These are phyloP conservation scores for Anthrax anthrax DNA, from an alignment of 2,888 invertebrate genomes.

Conservation along the genomic window DNA sequence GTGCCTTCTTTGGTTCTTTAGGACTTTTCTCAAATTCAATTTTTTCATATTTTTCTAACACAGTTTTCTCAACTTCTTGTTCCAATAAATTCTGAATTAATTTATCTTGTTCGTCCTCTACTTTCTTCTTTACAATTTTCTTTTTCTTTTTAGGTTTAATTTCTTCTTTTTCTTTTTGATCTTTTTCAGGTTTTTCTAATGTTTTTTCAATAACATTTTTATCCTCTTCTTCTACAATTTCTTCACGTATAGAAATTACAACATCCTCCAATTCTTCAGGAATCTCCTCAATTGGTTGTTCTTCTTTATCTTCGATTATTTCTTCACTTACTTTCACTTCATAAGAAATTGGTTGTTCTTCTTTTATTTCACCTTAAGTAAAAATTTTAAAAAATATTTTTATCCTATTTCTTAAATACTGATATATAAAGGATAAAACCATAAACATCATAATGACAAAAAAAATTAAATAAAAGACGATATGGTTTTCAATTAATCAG, in stretches of 20 bases:
- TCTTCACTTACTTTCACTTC: neutral
- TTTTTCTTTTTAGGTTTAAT: constrained; percentile 15
- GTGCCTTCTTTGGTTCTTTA: constrained; percentile 18
- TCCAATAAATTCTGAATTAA: constrained; percentile 27
- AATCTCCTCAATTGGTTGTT: constrained; percentile 9
- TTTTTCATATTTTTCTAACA: constrained; percentile 35
- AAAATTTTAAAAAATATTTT: too few relatives aligned
- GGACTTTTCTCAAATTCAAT: constrained; percentile 29
- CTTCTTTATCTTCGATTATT: constrained; percentile 15
- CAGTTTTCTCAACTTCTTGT: constrained; percentile 33
- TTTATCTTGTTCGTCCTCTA: constrained; percentile 29
- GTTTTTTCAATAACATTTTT: neutral
- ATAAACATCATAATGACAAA: too few relatives aligned
- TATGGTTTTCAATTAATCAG: too few relatives aligned
- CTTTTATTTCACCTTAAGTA: constrained; percentile 8
- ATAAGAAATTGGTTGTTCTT: constrained; percentile 12
- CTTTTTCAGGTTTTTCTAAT: constrained; percentile 14
- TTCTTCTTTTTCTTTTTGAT: constrained; percentile 8
- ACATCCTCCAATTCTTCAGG: constrained; percentile 1
- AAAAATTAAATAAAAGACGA: too few relatives aligned
- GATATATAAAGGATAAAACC: too few relatives aligned
- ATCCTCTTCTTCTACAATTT: neutral
- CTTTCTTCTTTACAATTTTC: constrained; percentile 17
- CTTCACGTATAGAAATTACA: too few relatives aligned
- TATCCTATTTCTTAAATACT: too few relatives aligned